Evolutionary conservation across 2,797 vertebrate genomes (phyloP).

Genomic region (Heteromormyrus szaboi): DNA sequence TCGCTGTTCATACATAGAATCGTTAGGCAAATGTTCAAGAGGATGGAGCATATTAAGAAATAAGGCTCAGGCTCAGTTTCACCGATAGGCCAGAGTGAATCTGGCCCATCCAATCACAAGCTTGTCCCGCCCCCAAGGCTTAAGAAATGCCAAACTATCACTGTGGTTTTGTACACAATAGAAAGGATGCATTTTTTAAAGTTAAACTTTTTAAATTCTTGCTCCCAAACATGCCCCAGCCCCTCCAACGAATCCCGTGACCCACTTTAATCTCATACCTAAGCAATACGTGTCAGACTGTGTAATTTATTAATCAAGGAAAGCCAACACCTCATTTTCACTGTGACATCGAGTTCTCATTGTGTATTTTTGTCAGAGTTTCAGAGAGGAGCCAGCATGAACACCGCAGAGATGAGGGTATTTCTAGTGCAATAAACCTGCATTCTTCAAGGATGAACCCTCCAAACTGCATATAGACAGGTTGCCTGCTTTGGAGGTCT

Average conservation of each 20-base stretch:
- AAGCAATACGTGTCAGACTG: background rate
- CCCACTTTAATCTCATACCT: background rate
- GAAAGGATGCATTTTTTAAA: background rate
- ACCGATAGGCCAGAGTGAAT: background rate
- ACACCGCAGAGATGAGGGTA: background rate
- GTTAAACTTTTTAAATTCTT: background rate
- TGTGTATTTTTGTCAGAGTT: background rate
- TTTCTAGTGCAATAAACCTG: background rate
- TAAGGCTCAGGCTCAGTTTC: background rate
- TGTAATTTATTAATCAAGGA: background rate
- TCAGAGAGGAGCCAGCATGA: background rate
- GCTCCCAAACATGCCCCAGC: background rate
- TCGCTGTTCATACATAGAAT: background rate
- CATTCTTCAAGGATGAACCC: background rate
- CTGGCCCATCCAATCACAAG: background rate
- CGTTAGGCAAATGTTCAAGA: background rate
- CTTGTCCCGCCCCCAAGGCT: background rate
- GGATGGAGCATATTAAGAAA: background rate
- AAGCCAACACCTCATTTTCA: background rate
- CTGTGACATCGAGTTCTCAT: background rate
- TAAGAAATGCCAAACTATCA: background rate
- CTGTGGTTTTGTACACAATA: background rate
- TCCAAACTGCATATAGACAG: background rate
- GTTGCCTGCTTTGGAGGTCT: background rate
- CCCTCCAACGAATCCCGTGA: background rate